A percentile compares a stretch with the other conserved stretches of the same genome.
Conservation (phyloP, 2,888 invertebrate species). For the Deilephila elpenor region DNA sequence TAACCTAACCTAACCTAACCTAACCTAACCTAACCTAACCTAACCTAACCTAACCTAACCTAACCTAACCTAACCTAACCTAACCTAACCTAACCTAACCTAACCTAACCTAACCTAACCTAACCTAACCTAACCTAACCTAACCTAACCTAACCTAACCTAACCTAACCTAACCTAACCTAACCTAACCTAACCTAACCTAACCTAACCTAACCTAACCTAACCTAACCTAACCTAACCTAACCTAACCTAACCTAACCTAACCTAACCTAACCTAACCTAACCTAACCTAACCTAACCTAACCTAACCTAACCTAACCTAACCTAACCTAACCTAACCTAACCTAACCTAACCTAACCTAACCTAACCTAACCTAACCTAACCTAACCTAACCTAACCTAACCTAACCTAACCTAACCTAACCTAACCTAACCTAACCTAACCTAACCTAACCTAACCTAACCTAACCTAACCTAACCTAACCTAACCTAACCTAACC, state of each 20-base stretch:
- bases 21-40: conserved; percentile 35
- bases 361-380: conserved; percentile 32
- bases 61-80: conserved; percentile 32
- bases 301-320: conserved; percentile 32
- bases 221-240: conserved; percentile 32
- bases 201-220: conserved; percentile 32
- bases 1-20: conserved; percentile 38
- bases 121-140: conserved; percentile 32
- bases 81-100: conserved; percentile 32
- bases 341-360: conserved; percentile 32
- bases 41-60: conserved; percentile 32
- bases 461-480: conserved; percentile 32
- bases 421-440: conserved; percentile 32
- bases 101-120: conserved; percentile 32
- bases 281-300: conserved; percentile 32
- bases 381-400: conserved; percentile 32
- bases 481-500: conserved; percentile 32
- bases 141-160: conserved; percentile 32
- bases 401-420: conserved; percentile 32
- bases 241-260: conserved; percentile 32
- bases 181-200: conserved; percentile 32
- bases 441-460: conserved; percentile 32
- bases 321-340: conserved; percentile 32
- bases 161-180: conserved; percentile 32
- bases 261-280: conserved; percentile 32